Base-by-base conservation (phyloP, 37 sponge, comb jelly and placozoan species). In the Diacarnus erythraeanus region DNA sequence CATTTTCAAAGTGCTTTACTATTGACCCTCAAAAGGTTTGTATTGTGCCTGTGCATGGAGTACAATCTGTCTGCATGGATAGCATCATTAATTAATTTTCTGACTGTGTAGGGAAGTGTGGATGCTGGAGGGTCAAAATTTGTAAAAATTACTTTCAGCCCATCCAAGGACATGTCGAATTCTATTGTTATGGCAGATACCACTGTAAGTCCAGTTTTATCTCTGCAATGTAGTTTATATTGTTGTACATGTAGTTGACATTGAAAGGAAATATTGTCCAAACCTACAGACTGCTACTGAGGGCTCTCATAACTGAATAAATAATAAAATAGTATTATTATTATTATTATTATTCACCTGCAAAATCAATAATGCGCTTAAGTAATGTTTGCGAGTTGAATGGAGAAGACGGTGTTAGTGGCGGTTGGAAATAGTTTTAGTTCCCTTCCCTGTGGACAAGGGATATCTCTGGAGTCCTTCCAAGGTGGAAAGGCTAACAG, bases 401-500 rank as follows among this genome's bases (percentile, higher is more conserved):
- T 87, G 92, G 88, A 91, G 84, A 91, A 91, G 80, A 91, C 92
- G 0, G 92, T 91, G 21, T 21, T 91, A 12, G 79, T 91, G n/a
- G 54, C 80, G 29, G 88, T 77, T 64, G 92, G 80, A 38, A 91
- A 91, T 51, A 59, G 54, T 36, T 68, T 83, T 17, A 70, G 75
- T 17, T 34, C 40, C 5, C 47, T 42, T 9, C 37, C 79, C 0
- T 82, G 76, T 3, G 84, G 88, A 29, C 66, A 74, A 25, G 29
- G 51, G 38, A 36, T 87, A 0, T 71, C 77, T 22, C 29, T 91
- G 23, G 92, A 91, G 2, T 38, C 86, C 33, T 72, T 42, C 31
- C 59, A 31, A 0, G 83, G 65, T 12, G 61, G 77, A 0, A 60
- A 33, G 10, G 63, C 41, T 29, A 27, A 23, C 38, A 73, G 61